Percentiles rank a stretch among this genome's conserved stretches.
Evolutionary conservation across 1,140 invertebrate genomes (phyloP).

Genomic region (Drosophila ironensis): DNA sequence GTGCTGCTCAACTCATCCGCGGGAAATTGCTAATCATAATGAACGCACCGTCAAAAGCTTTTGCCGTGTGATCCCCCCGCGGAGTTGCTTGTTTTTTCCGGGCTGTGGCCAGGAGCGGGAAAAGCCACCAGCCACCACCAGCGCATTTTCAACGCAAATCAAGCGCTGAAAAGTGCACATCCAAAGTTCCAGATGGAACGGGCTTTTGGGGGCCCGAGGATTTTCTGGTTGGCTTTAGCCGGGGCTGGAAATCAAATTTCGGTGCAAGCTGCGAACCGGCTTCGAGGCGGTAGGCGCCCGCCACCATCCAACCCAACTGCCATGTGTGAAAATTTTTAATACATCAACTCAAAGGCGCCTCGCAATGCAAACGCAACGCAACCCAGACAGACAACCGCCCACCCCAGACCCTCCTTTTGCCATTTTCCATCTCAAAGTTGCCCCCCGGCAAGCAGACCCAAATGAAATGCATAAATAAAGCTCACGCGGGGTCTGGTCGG

Average conservation of each 20-base stretch:
- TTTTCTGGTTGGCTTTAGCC: conserved; percentile 2
- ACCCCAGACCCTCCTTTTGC: background rate
- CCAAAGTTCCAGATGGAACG: conserved; percentile 38
- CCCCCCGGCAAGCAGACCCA: conserved; percentile 41
- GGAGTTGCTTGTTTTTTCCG: background rate
- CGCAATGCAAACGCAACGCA: conserved; percentile 19
- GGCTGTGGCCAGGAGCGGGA: background rate
- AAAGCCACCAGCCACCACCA: conserved; percentile 15
- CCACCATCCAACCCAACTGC: conserved; percentile 54
- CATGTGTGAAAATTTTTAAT: conserved; percentile 79
- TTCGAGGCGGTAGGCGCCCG: conserved; percentile 16
- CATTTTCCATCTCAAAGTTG: background rate
- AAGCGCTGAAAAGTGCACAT: conserved; percentile 53
- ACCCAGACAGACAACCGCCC: conserved; percentile 19
- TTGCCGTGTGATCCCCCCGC: conserved; percentile 5
- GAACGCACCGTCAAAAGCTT: conserved; percentile 50
- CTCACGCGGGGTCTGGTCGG: conserved; percentile 45
- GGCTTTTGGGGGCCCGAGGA: background rate
- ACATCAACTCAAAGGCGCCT: conserved; percentile 72
- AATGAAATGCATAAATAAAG: conserved; percentile 80
- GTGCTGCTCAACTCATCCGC: conserved; percentile 5
- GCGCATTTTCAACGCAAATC: conserved; percentile 43
- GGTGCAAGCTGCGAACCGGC: conserved; percentile 12
- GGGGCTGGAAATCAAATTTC: conserved; percentile 67
- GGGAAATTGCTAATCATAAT: conserved; percentile 62